Conservation (phyloP, 2,113 vertebrate genomes). For the Athene noctua region DNA sequence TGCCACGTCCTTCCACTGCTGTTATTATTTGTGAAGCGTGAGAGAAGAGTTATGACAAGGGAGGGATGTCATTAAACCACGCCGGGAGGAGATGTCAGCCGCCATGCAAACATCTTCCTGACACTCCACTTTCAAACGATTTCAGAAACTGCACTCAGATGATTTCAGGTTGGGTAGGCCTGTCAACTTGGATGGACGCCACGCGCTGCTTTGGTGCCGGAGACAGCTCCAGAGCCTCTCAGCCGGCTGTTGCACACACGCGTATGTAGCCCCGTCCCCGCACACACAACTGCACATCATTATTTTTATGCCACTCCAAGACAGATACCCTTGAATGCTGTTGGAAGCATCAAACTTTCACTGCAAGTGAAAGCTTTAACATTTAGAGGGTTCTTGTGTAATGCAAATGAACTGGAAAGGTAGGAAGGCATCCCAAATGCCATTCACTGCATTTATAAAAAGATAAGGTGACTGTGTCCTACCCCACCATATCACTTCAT, state of each 20-base stretch:
- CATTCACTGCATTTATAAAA: conserved; percentile 62
- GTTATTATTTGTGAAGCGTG: conserved; percentile 68
- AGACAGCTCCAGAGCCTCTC: conserved; percentile 38
- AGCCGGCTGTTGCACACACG: background rate
- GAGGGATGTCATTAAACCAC: conserved; percentile 71
- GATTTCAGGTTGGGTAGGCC: conserved; percentile 74
- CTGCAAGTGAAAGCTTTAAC: conserved; percentile 45
- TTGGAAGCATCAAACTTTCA: conserved; percentile 27
- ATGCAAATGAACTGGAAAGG: conserved; percentile 45
- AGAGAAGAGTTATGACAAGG: conserved; percentile 68
- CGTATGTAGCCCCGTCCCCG: background rate
- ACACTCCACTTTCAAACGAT: conserved; percentile 74
- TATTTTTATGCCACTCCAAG: conserved; percentile 41
- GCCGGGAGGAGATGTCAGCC: conserved; percentile 71
- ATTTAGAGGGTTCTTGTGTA: conserved; percentile 51
- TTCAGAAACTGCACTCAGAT: conserved; percentile 71
- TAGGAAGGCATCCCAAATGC: conserved; percentile 50
- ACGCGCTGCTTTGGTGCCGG: background rate
- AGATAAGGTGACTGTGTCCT: conserved; percentile 50
- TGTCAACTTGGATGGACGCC: conserved; percentile 67
- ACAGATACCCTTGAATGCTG: conserved; percentile 1
- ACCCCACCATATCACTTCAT: conserved; percentile 52
- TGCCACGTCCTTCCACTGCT: conserved; percentile 8
- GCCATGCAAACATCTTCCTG: conserved; percentile 70
- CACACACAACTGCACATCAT: conserved; percentile 46